These are phyloP conservation scores for Tamias sibiricus DNA, from an alignment of 2,113 vertebrate genomes.

Conservation along the genomic window DNA sequence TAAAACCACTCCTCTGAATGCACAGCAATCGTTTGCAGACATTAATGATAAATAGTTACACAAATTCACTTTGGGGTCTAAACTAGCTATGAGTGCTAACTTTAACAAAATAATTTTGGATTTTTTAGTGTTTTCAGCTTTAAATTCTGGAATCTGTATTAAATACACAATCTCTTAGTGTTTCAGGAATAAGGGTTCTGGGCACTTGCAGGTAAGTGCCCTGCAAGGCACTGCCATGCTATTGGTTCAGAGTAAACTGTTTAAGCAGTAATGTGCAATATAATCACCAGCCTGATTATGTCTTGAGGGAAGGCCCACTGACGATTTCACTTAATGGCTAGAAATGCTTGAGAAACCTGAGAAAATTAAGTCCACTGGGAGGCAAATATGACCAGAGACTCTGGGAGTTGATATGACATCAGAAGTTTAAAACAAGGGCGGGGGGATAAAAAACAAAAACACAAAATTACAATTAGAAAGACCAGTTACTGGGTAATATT, in stretches of 20 bases:
- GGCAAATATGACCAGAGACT: background rate
- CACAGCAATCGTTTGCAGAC: background rate
- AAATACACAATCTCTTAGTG: background rate
- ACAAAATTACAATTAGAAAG: background rate
- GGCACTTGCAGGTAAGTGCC: background rate
- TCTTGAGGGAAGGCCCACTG: background rate
- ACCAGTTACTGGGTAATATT: background rate
- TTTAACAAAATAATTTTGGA: conserved; percentile 1
- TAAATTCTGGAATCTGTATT: background rate
- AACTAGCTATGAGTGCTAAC: background rate
- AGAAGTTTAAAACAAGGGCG: background rate
- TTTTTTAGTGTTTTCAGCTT: background rate
- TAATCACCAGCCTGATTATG: background rate
- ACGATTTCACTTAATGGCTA: background rate
- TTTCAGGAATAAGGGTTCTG: background rate
- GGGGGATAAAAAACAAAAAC: background rate
- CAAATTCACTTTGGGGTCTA: background rate
- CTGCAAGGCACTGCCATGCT: background rate
- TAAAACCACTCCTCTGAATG: conserved; percentile 21
- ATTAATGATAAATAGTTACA: background rate
- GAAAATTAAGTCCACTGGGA: background rate
- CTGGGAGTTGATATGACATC: background rate
- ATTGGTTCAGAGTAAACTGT: background rate
- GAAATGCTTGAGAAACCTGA: background rate
- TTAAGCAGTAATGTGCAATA: background rate